Evolutionary conservation across 2,888 invertebrate species (phyloP).

Genomic region (Allacma fusca): DNA sequence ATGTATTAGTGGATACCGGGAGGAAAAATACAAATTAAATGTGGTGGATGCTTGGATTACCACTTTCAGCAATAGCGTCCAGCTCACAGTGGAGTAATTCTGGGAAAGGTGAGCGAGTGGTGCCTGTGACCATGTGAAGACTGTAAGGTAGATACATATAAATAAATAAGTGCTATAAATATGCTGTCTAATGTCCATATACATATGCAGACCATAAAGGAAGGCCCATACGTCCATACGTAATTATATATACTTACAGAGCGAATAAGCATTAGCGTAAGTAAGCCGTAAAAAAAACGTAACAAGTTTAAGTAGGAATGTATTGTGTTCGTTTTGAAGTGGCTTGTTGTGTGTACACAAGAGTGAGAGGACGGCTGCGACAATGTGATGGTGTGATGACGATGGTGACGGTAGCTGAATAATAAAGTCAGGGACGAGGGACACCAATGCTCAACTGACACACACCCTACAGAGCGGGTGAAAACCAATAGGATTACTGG

Average conservation of each 20-base stretch:
- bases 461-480: conserved; percentile 12
- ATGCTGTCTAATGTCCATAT: no score
- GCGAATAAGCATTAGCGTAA: neutral
- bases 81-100: no score
- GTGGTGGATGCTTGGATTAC: no score
- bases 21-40: no score
- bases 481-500: conserved; percentile 31
- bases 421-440: conserved; percentile 25
- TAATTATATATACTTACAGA: neutral
- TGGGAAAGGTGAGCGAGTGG: no score
- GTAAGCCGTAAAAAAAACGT: neutral
- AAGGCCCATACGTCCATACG: no score
- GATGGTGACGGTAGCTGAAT: conserved; percentile 21
- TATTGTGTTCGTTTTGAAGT: neutral
- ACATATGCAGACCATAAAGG: no score
- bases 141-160: no score
- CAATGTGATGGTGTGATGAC: conserved; percentile 11
- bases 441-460: conserved; percentile 11
- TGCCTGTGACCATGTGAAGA: no score
- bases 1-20: no score
- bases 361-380: conserved; percentile 18
- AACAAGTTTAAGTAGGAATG: neutral
- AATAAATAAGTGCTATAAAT: no score
- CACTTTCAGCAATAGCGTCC: no score
- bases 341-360: conserved; percentile 7